Percentiles rank a stretch among this genome's conserved stretches.
phyloP scores from a whole-genome alignment of 2,113 vertebrate genomes.

The Melanostigma gelatinosum region DNA sequence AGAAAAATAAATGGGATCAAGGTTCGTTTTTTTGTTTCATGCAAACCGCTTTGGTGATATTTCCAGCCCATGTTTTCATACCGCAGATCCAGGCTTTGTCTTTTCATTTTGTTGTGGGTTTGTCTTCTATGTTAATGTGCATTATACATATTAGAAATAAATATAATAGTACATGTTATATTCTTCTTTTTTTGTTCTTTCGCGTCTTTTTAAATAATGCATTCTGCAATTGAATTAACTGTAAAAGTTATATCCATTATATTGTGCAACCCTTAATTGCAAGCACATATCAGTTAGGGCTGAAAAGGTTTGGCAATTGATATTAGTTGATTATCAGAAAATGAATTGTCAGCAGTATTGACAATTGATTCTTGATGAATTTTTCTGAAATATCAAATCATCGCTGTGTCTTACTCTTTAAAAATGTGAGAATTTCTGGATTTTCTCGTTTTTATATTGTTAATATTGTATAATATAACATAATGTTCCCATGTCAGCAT shows the following conservation, averaged over 20 bases:
- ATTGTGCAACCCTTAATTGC: too few species aligned
- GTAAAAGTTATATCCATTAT: too few species aligned
- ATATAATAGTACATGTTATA: not conserved
- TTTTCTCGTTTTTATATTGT: not conserved
- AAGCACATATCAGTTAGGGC: too few species aligned
- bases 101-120: not conserved
- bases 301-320: not conserved
- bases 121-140: not conserved
- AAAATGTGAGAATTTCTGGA: not conserved
- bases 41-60: not conserved
- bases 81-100: not conserved
- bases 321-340: not conserved
- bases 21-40: not conserved
- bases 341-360: not conserved
- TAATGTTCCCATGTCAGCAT: slow-evolving; percentile 24
- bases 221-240: not conserved
- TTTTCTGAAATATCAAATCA: not conserved
- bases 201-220: not conserved
- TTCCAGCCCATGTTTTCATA: not conserved
- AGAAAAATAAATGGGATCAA: slow-evolving; percentile 19
- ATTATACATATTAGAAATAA: not conserved
- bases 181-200: not conserved
- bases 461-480: slow-evolving; percentile 13
- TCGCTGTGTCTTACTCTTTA: not conserved
- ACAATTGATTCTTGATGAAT: not conserved